A percentile compares a stretch with the other conserved stretches of the same genome.
Evolutionary conservation across 1,140 invertebrate genomes (phyloP).

Genomic region (Apis laboriosa): DNA sequence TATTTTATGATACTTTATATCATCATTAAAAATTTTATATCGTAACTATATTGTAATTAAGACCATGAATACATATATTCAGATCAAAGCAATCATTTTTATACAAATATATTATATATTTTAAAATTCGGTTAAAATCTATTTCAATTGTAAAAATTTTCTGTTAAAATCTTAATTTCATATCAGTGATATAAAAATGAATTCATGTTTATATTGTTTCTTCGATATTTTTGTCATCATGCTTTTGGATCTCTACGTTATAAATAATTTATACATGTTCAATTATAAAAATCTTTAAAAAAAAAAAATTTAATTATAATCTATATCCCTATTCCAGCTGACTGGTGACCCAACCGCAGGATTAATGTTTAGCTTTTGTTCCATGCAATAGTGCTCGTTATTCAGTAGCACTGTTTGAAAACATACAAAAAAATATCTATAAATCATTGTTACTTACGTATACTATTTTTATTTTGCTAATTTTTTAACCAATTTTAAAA

Average conservation of each 20-base stretch:
- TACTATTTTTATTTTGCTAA: background rate
- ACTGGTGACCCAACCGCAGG: conserved; percentile 16
- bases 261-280: background rate
- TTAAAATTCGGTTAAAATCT: conserved; percentile 30
- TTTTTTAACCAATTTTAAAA: background rate
- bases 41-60: conserved; percentile 2
- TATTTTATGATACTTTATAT: background rate
- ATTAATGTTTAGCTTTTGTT: conserved; percentile 34
- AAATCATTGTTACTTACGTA: background rate
- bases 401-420: conserved; percentile 22
- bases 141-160: conserved; percentile 7
- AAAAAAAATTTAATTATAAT: conserved; percentile 31
- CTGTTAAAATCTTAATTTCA: background rate
- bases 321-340: background rate
- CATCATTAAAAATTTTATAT: conserved; percentile 6
- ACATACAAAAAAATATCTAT: background rate
- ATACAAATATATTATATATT: conserved; percentile 9
- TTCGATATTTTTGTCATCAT: conserved; percentile 2
- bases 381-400: conserved; percentile 17
- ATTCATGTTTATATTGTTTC: conserved; percentile 1
- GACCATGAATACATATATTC: background rate
- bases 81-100: background rate
- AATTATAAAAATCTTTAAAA: background rate
- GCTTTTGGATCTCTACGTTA: conserved; percentile 33
- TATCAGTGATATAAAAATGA: background rate